A percentile compares a stretch with the other conserved stretches of the same genome.
phyloP scores from a whole-genome alignment of 2,113 vertebrate species.

The Oreochromis spilurus region DNA sequence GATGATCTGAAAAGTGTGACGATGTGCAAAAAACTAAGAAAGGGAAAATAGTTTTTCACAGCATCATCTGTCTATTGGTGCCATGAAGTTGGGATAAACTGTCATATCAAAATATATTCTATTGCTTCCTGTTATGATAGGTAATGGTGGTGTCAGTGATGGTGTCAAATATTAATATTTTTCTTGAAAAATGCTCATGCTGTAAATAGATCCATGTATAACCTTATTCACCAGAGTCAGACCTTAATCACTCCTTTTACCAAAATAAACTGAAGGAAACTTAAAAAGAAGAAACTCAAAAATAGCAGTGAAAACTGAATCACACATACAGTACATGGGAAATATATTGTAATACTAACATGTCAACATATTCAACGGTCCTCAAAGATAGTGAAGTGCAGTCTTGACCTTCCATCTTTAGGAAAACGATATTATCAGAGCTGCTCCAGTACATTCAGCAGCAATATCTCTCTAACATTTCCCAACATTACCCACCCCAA shows the following conservation, averaged over 20 bases:
- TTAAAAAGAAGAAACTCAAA: not conserved
- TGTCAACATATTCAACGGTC: fast-evolving
- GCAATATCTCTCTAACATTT: not conserved
- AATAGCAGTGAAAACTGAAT: not conserved
- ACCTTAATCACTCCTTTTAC: not conserved
- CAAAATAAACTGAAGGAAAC: not conserved
- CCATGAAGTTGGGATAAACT: not conserved
- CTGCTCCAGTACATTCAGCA: not conserved
- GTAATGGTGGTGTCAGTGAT: not conserved
- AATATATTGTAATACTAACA: not conserved
- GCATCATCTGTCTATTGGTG: not conserved
- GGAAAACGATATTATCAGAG: not conserved
- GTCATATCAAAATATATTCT: not conserved
- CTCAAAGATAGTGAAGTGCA: not conserved
- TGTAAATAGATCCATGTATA: not conserved
- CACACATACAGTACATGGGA: not conserved
- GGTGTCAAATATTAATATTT: not conserved
- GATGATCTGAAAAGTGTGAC: not conserved
- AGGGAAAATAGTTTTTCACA: not conserved
- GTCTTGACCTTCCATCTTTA: not conserved
- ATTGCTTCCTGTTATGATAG: not conserved
- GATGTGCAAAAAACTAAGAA: not conserved
- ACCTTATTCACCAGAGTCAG: not conserved
- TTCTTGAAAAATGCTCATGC: not conserved
- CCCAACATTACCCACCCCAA: not conserved